Evolutionary conservation across 2,797 vertebrate species (phyloP), one percentile per base, ranked within the genome.

Genomic region (Tenualosa ilisha): DNA sequence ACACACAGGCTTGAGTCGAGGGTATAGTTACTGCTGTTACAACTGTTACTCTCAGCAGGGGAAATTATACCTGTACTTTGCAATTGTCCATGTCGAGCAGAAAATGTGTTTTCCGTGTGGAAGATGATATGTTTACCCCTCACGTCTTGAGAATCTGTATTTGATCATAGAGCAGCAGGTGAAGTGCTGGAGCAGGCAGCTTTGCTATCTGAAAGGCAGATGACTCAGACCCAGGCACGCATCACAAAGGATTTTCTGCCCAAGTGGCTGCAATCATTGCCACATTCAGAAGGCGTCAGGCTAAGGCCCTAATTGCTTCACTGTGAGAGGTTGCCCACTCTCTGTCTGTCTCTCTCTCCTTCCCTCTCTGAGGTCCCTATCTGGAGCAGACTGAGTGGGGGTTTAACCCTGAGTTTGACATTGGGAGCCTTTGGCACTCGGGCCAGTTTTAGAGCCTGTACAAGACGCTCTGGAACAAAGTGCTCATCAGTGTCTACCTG

Each of bases 401-500:
- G 31, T 72, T 37, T 72, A 72, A 40, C 65, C 65, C 68, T 40
- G 68, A 75, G 68, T 12, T 17, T 75, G 31, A 43, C 68, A 40
- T 40, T 4, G 37, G 17, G 31, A 15, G 68, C 13, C 31, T 75
- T 43, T 4, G 15, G 63, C 24, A n/a, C 63, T 31, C 11, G 12
- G 11, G 22, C 59, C n/a, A 0, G 24, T 31, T 31, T 31, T 31
- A 31, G 31, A 31, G 31, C 31, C 63, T 65, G 9, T 3, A 12
- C 24, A 17, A 43, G 68, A 37, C 13, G 65, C 4, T 15, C 17
- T 20, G 37, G 31, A 40, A 37, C 68, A 40, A 75, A 75, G 68
- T 75, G 31, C 31, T 75, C 13, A 75, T 75, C 68, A 75, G 68
- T 75, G 68, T 75, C 31, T 43, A 15, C 12, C 68, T 75, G 68